Evolutionary conservation across 2,113 vertebrate species (phyloP).

Genomic region (Egretta garzetta): DNA sequence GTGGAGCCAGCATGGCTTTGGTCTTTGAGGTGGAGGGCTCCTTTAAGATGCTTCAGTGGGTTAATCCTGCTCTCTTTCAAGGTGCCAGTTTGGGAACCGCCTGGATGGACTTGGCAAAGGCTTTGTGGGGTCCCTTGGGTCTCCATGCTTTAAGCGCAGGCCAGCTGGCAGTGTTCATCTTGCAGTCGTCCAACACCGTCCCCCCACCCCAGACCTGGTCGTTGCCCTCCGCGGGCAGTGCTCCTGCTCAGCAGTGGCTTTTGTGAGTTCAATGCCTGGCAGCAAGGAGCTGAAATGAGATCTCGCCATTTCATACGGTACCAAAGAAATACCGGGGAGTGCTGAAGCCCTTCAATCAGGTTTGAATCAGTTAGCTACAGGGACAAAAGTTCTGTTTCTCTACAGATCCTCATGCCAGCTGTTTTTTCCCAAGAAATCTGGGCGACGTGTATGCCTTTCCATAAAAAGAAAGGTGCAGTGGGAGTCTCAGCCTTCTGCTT

Average conservation of each 20-base stretch:
- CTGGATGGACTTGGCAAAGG: background rate
- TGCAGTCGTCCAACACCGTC: background rate
- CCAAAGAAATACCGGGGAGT: fast-evolving
- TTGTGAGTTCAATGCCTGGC: background rate
- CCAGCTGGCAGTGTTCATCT: slow-evolving; percentile 9
- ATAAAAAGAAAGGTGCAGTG: background rate
- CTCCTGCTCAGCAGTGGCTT: background rate
- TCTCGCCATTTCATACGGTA: background rate
- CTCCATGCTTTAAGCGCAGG: background rate
- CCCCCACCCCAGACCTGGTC: background rate
- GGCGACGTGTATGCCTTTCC: fast-evolving
- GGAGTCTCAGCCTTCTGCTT: slow-evolving; percentile 12
- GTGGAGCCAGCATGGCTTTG: background rate
- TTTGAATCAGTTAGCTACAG: background rate
- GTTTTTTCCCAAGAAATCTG: background rate
- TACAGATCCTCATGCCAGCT: background rate
- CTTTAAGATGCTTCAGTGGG: background rate
- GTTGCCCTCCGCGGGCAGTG: background rate
- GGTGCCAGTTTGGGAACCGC: slow-evolving; percentile 14
- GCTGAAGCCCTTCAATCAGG: background rate
- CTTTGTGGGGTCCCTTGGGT: background rate
- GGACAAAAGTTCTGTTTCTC: background rate
- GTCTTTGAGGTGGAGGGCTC: background rate
- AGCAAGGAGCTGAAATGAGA: slow-evolving; percentile 22
- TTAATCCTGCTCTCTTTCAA: background rate